Base-by-base conservation (phyloP, 2,797 vertebrate species). In the Synanceia verrucosa region DNA sequence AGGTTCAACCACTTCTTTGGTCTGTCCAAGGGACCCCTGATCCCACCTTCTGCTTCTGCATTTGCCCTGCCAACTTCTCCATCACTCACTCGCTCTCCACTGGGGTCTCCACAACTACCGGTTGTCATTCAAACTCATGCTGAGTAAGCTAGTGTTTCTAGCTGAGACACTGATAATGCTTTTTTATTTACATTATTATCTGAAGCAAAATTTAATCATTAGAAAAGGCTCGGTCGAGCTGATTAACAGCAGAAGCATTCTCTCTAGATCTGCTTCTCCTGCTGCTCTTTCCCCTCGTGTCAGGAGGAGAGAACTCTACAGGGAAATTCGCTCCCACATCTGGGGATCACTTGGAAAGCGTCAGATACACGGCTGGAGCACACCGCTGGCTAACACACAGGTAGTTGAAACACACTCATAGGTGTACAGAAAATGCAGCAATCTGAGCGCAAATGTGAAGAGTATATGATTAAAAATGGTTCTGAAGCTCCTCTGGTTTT, bases 291-390 rank as follows among this genome's bases (percentile, higher is more conserved):
- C 91, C 11, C 91, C 94, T 4, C 92, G 93, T 37, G 83, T 88
- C 77, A 93, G 95, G 65, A 94, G 89, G 75, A 91, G 85, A 72
- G 95, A 96, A 73, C 76, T 95, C 64, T 96, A 96, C 88, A 88
- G 90, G 31, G 95, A 95, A 37, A 94, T 96, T 21, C 94, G 95
- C 50, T 82, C 94, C 6, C 94, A 95, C 44, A 90, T 96, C 78
- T 96, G 95, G 96, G 91, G 71, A 63, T 82, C 82, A 34, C 91
- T 95, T 65, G 95, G 95, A 26, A 95, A 93, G 67, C 87, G 84
- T 1, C 95, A 96, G 72, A 68, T 95, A 23, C 91, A 95, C 0
- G 95, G 96, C 59, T 96, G 96, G 96, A 96, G 95, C 63, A 53
- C 86, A 41, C 94, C 95, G 0, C 75, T 94, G 63, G 79, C 82